Evolutionary conservation across 2,797 vertebrate species (phyloP), one percentile per base, ranked within the genome.

Genomic region (Champsocephalus esox): DNA sequence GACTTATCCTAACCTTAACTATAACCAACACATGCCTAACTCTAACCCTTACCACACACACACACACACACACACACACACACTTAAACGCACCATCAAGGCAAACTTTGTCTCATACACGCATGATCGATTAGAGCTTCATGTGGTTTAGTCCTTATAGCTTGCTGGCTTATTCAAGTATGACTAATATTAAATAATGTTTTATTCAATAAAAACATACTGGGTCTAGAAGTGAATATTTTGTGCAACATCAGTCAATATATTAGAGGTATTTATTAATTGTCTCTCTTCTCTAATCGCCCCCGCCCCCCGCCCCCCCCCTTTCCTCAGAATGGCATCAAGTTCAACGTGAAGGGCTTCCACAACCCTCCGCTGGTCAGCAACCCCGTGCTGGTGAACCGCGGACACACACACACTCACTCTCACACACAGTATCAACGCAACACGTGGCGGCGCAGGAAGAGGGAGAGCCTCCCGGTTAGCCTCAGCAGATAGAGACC

Each of bases 401-500:
- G 93, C n/a, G 90, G 88, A 73, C 93, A 94, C 85, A 79, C 82
- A 28, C 28, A 91, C 73, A 93, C 74, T 87, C 96, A 83, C 95
- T 93, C 81, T 80, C 96, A 83, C 94, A 93, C 96, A 66, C 98
- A 97, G 92, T 96, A 97, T 81, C 96, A 96, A 94, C 97, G 97
- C 71, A 97, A 94, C 75, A 96, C 96, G 77, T 98, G 96, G 96
- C 94, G 97, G 28, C 96, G 97, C 89, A 96, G 96, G 87, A 99
- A 99, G 91, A 94, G 97, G 92, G 98, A 99, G 93, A 97, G 93
- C 91, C 95, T 98, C 51, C 97, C 97, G 0, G 96, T 97, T 79
- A 98, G 97, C 90, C 96, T 98, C 91, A 99, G 97, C 95, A 97
- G 98, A 97, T 99, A 94, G 93, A 92, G 79, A 58, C 82, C 88